Base-by-base conservation (phyloP, 2,797 vertebrate species). In the Lithobates sylvaticus region DNA sequence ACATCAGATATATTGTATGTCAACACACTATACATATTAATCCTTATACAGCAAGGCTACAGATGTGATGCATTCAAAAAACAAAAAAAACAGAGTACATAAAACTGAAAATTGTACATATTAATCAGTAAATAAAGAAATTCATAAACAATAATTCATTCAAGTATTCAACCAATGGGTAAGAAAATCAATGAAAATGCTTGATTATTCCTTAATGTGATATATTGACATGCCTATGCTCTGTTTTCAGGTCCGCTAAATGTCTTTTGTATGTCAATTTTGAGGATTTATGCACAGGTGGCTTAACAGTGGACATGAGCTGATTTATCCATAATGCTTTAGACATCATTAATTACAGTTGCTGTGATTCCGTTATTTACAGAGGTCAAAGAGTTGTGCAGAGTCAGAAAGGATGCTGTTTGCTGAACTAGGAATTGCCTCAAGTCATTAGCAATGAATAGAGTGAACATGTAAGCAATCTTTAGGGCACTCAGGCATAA, bases 381-480 rank as follows among this genome's bases (percentile, higher is more conserved):
- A 81, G 47, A 76, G 72, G 58, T 86, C 84, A 86, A 86, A n/a
- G 36, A 77, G 65, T 76, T 29, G 21, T 76, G 84, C 65, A 70
- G 73, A 68, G 54, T 64, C 54, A 69, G 32, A 39, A 82, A 65
- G n/a, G 58, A 77, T 77, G 64, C 39, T 34, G 27, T 72, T 82
- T 86, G 65, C 78, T 77, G 67, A 86, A 72, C 32, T 64, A 82
- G 50, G 72, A 69, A 58, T 27, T 81, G 42, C 72, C 76, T 61
- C 23, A 71, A 86, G 74, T 72, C 50, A 86, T 82, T 76, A 71
- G 73, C 44, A 76, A 72, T 67, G 27, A 42, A 44, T n/a, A 76
- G 67, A 76, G 65, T 69, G 32, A 86, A 75, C 9, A 44, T 39
- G 27, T 75, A 86, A 76, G 84, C 42, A 76, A 73, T 74, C 54